phyloP scores from a whole-genome alignment of 1,140 invertebrate species.

The Cydia splendana region DNA sequence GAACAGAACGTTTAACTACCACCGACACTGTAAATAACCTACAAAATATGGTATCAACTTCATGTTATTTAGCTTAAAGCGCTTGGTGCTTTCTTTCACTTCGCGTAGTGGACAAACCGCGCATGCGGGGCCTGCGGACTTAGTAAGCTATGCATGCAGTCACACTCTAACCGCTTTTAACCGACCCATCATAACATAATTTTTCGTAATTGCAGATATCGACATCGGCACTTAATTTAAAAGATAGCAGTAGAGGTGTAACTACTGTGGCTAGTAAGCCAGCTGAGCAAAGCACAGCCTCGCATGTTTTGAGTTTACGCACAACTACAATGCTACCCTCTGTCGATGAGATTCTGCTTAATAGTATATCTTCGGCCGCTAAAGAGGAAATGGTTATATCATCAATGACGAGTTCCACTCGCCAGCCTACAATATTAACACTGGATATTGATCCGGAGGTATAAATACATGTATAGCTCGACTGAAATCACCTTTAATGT shows the following conservation, averaged over 20 bases:
- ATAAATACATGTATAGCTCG: conserved; percentile 64
- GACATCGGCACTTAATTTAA: conserved; percentile 76
- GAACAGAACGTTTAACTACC: conserved; percentile 70
- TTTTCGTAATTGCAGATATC: conserved; percentile 78
- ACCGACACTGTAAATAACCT: conserved; percentile 80
- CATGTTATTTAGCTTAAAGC: conserved; percentile 74
- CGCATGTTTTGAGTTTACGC: conserved; percentile 80
- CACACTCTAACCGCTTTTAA: conserved; percentile 61
- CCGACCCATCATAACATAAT: conserved; percentile 68
- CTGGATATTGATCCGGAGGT: conserved; percentile 81
- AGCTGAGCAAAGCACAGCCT: conserved; percentile 79
- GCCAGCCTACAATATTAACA: conserved; percentile 79
- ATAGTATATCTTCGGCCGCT: conserved; percentile 79
- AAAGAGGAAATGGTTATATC: conserved; percentile 78
- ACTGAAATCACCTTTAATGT: conserved; percentile 21
- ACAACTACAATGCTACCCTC: conserved; percentile 79
- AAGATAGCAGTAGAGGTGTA: conserved; percentile 75
- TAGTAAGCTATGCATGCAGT: conserved; percentile 66
- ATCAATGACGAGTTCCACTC: conserved; percentile 76
- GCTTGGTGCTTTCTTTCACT: conserved; percentile 62
- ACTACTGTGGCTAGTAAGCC: conserved; percentile 70
- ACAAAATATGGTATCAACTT: conserved; percentile 77
- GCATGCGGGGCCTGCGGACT: conserved; percentile 45
- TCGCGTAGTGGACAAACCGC: conserved; percentile 39
- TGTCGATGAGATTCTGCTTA: conserved; percentile 79